Conservation (phyloP, 2,113 vertebrate species). For the Clinocottus analis region DNA sequence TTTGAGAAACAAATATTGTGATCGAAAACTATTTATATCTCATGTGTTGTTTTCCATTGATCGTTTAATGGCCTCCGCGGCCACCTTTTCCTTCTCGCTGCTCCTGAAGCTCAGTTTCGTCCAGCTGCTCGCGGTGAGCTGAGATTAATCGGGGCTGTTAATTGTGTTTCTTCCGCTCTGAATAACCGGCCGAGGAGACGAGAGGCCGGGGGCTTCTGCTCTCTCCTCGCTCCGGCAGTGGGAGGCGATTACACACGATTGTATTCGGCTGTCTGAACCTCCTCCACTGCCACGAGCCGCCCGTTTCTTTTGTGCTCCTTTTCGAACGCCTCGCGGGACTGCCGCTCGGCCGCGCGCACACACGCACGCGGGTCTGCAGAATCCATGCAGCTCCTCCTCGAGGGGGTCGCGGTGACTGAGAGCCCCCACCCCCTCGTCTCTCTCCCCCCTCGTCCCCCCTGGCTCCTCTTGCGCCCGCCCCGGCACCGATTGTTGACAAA, state of each 20-base stretch:
- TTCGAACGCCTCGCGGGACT: constrained; percentile 48
- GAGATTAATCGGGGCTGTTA: constrained; percentile 28
- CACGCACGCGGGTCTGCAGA: constrained; percentile 71
- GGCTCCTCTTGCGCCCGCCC: constrained; percentile 74
- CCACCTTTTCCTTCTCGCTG: neutral
- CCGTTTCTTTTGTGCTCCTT: constrained; percentile 73
- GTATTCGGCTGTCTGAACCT: constrained; percentile 27
- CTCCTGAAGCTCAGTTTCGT: neutral
- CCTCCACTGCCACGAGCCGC: constrained; percentile 10
- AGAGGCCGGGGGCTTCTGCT: neutral
- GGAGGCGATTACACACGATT: constrained; percentile 18
- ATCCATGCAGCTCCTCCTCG: constrained; percentile 72
- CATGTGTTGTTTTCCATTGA: neutral
- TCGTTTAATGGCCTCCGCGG: neutral
- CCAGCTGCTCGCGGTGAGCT: neutral
- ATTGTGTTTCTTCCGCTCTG: constrained; percentile 20
- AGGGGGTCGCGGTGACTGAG: constrained; percentile 78
- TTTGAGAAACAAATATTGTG: neutral
- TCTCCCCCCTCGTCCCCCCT: constrained; percentile 34
- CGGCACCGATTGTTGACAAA: constrained; percentile 85
- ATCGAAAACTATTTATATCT: neutral
- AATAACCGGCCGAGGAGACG: constrained; percentile 30
- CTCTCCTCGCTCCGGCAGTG: neutral
- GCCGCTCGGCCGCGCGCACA: constrained; percentile 51
- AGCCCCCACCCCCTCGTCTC: constrained; percentile 65